A percentile compares a stretch with the other conserved stretches of the same genome.
These are phyloP conservation scores for Bombus vancouverensis DNA, from an alignment of 1,140 invertebrate species.

Conservation along the genomic window DNA sequence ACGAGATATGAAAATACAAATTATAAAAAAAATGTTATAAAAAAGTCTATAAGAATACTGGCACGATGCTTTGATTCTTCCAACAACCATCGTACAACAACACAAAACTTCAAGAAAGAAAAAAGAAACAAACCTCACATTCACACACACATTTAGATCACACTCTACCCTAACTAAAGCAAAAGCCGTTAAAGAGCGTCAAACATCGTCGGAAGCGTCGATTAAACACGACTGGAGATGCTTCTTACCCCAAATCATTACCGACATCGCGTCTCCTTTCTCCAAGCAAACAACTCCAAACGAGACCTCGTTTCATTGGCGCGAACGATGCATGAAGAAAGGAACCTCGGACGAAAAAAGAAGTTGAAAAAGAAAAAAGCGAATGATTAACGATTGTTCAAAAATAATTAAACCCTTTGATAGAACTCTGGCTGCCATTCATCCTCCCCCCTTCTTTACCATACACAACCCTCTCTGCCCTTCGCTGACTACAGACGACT, in stretches of 20 bases:
- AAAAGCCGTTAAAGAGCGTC: background rate
- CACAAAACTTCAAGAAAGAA: background rate
- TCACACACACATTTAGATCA: no score
- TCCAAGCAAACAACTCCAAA: no score
- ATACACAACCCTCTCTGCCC: no score
- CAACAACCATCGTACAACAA: no score
- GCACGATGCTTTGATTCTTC: no score
- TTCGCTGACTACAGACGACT: slow-evolving; percentile 21
- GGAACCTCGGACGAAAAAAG: background rate
- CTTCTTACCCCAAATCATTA: slow-evolving; percentile 21
- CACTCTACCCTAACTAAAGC: no score
- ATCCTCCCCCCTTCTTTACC: slow-evolving; percentile 30
- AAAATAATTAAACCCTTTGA: slow-evolving; percentile 49
- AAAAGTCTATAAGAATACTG: no score
- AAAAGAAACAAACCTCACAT: background rate
- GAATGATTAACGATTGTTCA: slow-evolving; percentile 49
- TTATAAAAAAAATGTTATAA: no score
- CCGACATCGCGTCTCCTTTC: background rate
- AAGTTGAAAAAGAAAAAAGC: background rate
- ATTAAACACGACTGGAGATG: background rate
- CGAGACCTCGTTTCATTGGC: no score
- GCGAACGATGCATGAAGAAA: background rate
- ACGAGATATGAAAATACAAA: no score
- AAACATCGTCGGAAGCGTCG: background rate
- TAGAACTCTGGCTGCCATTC: slow-evolving; percentile 28